Percentiles rank a stretch among this genome's conserved stretches.
phyloP scores from a whole-genome alignment of 2,888 invertebrate species.

The Athripsodes cinereus region DNA sequence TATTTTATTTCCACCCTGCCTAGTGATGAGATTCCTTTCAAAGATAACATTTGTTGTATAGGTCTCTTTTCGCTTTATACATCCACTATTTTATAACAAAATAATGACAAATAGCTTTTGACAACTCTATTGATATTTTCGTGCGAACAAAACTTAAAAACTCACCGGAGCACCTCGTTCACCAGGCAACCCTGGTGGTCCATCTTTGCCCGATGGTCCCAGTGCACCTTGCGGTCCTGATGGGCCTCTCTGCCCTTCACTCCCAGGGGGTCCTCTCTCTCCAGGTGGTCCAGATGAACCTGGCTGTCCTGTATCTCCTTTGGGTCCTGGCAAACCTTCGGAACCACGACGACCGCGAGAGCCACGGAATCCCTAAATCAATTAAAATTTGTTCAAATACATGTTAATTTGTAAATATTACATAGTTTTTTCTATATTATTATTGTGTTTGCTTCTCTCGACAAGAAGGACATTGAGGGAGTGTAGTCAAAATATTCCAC shows the following conservation, averaged over 20 bases:
- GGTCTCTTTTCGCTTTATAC: too few species aligned
- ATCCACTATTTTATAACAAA: too few species aligned
- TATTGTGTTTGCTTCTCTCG: too few species aligned
- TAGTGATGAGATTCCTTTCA: too few species aligned
- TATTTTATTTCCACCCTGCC: too few species aligned
- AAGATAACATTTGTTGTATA: too few species aligned
- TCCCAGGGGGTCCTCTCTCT: constrained; percentile 64
- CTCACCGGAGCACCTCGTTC: constrained; percentile 73
- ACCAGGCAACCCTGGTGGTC: constrained; percentile 56
- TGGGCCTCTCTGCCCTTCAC: constrained; percentile 71
- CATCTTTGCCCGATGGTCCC: constrained; percentile 73
- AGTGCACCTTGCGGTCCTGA: constrained; percentile 64
- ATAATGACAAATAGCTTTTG: background rate
- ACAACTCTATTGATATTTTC: background rate
- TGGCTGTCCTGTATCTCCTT: constrained; percentile 76
- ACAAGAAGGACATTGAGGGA: too few species aligned
- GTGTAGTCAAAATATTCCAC: too few species aligned
- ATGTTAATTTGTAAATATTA: too few species aligned
- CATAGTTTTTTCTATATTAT: too few species aligned
- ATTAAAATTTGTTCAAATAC: too few species aligned
- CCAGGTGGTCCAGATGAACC: constrained; percentile 67
- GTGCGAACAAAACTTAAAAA: too few species aligned
- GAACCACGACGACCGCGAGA: constrained; percentile 70
- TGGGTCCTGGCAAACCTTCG: constrained; percentile 65
- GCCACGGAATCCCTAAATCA: constrained; percentile 66